phyloP scores from a whole-genome alignment of 2,797 vertebrate species.

The Heterohyrax brucei region DNA sequence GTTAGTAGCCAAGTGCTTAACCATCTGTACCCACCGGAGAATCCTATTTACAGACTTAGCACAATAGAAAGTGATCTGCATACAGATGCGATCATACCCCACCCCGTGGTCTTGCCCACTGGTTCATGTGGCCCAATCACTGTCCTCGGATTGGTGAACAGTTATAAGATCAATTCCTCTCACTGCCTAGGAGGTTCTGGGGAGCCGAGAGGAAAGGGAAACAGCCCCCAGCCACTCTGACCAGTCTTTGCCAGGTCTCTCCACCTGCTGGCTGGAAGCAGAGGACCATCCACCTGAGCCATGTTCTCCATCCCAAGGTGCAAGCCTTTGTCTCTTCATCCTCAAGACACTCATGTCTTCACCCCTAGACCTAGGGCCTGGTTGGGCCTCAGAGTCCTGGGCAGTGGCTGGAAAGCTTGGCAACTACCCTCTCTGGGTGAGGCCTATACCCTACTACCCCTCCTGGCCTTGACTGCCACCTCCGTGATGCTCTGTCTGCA shows the following conservation, averaged over 20 bases:
- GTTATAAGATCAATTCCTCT: neutral
- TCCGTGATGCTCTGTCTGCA: conserved; percentile 60
- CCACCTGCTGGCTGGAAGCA: neutral
- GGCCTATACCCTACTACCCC: neutral
- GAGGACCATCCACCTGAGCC: neutral
- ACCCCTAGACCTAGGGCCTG: neutral
- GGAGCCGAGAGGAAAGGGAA: neutral
- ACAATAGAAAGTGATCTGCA: neutral
- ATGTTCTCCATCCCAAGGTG: neutral
- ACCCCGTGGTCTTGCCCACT: neutral
- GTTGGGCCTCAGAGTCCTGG: neutral
- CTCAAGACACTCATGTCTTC: neutral
- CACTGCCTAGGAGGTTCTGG: neutral
- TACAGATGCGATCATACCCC: neutral
- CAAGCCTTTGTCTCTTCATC: neutral
- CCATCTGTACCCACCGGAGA: no score
- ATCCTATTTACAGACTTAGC: no score
- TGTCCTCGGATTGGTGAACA: neutral
- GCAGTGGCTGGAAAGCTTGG: neutral
- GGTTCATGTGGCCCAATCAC: neutral
- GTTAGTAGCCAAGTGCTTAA: no score
- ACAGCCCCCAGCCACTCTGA: neutral
- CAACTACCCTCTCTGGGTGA: neutral
- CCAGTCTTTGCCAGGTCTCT: neutral
- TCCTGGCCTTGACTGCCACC: conserved; percentile 35